Base-by-base conservation (phyloP, 2,113 vertebrate genomes). In the Tautogolabrus adspersus region DNA sequence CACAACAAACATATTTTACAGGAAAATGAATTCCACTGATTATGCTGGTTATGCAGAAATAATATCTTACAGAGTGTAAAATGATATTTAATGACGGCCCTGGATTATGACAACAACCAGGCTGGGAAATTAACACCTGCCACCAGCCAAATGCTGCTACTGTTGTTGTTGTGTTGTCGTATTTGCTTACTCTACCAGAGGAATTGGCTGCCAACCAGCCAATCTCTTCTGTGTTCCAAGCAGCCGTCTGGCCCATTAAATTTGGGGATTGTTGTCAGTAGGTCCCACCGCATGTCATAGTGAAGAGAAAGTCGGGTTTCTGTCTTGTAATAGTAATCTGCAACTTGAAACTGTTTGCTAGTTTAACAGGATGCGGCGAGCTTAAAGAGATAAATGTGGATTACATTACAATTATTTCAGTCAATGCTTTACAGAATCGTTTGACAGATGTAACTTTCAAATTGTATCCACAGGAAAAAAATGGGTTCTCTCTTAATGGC, bases 121-220 rank as follows among this genome's bases (percentile, higher is more conserved):
- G 73, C 78, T 66, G 80, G 75, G 72, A 88, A 87, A 87, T 84
- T 49, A 83, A 83, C 87, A 87, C 85, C 87, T 86, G 89, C 87
- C 83, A 84, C 72, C 84, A 77, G 87, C 84, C 84, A 81, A 88
- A 87, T 74, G 73, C 79, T 81, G 65, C 77, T 21, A 54, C 75
- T 80, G 83, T 63, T 80, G 83, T 63, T 80, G 79, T 52, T 60
- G 72, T 81, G 74, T 64, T 77, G 75, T 49, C 60, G 75, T 46
- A 6, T 84, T 79, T 75, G 69, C 54, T 75, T 64, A 81, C 84
- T 87, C 77, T 42, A 79, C 63, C 69, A 72, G 83, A 81, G 74
- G 16, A 87, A 23, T 21, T 83, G 82, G 84, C 84, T 62, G 77
- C 58, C 19, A 16, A 84, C 81, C 83, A 84, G 78, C 57, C 72